Conservation (phyloP, 2,888 invertebrate species). For the Drosophila pseudotalamancana region DNA sequence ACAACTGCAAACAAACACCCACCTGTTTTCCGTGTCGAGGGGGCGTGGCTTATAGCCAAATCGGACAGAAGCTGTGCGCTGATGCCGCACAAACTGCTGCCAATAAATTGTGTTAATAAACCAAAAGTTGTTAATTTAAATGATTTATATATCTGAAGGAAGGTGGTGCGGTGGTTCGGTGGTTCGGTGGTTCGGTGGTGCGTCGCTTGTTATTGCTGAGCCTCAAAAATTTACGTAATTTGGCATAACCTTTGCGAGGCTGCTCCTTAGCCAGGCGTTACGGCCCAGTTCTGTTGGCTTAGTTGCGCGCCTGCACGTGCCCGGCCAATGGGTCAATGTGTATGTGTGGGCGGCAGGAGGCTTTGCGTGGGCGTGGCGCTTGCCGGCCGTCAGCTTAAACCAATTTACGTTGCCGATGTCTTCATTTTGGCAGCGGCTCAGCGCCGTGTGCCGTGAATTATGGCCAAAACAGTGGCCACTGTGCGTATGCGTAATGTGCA, state of each 20-base stretch:
- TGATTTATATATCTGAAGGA: conserved; percentile 80
- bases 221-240: conserved; percentile 79
- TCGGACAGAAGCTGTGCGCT: conserved; percentile 53
- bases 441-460: conserved; percentile 78
- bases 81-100: conserved; percentile 78
- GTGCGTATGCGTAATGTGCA: conserved; percentile 76
- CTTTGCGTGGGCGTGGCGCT: conserved; percentile 11
- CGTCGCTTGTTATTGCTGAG: conserved; percentile 64
- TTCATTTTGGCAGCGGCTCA: conserved; percentile 63
- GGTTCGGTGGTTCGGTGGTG: conserved; percentile 4
- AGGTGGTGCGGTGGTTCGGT: not conserved
- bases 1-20: not conserved
- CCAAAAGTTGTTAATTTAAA: conserved; percentile 83
- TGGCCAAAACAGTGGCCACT: conserved; percentile 64
- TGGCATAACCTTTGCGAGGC: conserved; percentile 67
- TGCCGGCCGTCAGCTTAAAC: conserved; percentile 74
- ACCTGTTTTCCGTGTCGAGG: not conserved
- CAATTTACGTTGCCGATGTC: conserved; percentile 79
- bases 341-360: conserved; percentile 11
- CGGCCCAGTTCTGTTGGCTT: conserved; percentile 43
- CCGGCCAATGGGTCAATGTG: conserved; percentile 65
- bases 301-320: conserved; percentile 26
- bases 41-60: conserved; percentile 37
- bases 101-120: conserved; percentile 83
- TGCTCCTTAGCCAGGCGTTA: conserved; percentile 23